phyloP scores from a whole-genome alignment of 53 echinoderm and acorn worm species.

The Paracentrotus lividus region DNA sequence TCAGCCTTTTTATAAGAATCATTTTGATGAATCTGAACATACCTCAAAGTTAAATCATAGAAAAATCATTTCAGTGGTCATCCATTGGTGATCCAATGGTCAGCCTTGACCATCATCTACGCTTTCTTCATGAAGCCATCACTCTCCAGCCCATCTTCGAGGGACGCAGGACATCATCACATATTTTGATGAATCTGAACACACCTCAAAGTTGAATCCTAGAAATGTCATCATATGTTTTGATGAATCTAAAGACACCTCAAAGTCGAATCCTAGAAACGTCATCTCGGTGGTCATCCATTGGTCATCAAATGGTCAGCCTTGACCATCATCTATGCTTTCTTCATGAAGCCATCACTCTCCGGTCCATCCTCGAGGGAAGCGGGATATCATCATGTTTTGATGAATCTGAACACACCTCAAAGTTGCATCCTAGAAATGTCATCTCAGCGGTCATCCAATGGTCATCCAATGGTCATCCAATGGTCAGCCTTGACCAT shows the following conservation, averaged over 20 bases:
- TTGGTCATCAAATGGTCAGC: not conserved
- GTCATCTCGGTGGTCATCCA: not conserved
- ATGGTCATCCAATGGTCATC: too few relatives aligned
- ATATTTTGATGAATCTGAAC: too few relatives aligned
- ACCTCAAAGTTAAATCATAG: too few relatives aligned
- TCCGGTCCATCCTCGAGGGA: not conserved
- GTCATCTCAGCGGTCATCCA: too few relatives aligned
- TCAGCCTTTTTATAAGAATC: too few relatives aligned
- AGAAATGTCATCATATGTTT: too few relatives aligned
- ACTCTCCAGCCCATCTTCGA: not conserved
- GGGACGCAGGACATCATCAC: not conserved
- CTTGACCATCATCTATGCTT: slow-evolving; percentile 28
- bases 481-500: slow-evolving; percentile 27
- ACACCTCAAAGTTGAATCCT: too few relatives aligned
- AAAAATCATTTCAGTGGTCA: too few relatives aligned
- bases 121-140: slow-evolving; percentile 11
- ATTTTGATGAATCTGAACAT: too few relatives aligned
- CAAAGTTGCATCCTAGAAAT: too few relatives aligned
- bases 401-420: too few relatives aligned
- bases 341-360: slow-evolving; percentile 13
- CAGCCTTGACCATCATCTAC: slow-evolving; percentile 32
- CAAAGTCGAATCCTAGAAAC: not conserved
- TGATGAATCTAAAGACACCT: not conserved
- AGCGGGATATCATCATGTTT: not conserved
- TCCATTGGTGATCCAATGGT: not conserved